Evolutionary conservation across 2,888 invertebrate genomes (phyloP).

Genomic region (Axea sp.): DNA sequence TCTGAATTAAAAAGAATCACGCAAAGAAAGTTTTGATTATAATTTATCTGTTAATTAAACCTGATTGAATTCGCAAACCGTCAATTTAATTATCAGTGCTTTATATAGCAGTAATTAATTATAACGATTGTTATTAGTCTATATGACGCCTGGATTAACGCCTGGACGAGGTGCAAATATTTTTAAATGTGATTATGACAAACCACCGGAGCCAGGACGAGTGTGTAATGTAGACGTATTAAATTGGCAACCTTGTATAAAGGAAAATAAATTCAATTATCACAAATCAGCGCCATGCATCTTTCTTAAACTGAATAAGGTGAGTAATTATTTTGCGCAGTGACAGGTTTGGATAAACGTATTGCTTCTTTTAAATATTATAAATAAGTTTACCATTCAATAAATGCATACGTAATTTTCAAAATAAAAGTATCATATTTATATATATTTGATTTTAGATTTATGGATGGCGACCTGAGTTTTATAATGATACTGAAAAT

Average conservation of each 20-base stretch:
- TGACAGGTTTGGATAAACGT: too few relatives aligned
- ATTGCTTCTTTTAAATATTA: too few relatives aligned
- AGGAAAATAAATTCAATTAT: conserved; percentile 93
- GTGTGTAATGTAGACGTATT: conserved; percentile 94
- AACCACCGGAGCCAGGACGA: conserved; percentile 85
- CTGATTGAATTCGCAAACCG: too few relatives aligned
- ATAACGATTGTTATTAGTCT: conserved; percentile 80
- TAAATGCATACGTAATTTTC: too few relatives aligned
- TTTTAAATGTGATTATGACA: conserved; percentile 87
- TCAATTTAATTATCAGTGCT: conserved; percentile 50
- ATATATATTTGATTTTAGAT: too few relatives aligned
- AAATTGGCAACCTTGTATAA: conserved; percentile 89
- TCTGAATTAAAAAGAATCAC: too few relatives aligned
- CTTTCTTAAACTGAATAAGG: conserved; percentile 96
- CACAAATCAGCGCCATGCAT: conserved; percentile 96
- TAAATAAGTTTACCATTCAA: too few relatives aligned
- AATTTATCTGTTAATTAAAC: too few relatives aligned
- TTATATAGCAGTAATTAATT: conserved; percentile 83
- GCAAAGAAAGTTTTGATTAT: too few relatives aligned
- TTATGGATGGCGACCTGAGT: conserved; percentile 92
- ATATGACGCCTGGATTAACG: conserved; percentile 86
- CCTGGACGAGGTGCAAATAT: conserved; percentile 88
- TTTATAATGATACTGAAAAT: conserved; percentile 85
- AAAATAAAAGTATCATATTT: too few relatives aligned
- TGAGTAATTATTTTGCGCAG: conserved; percentile 67